Base-by-base conservation (phyloP, 1,140 invertebrate genomes). In the Caenorhabditis remanei region DNA sequence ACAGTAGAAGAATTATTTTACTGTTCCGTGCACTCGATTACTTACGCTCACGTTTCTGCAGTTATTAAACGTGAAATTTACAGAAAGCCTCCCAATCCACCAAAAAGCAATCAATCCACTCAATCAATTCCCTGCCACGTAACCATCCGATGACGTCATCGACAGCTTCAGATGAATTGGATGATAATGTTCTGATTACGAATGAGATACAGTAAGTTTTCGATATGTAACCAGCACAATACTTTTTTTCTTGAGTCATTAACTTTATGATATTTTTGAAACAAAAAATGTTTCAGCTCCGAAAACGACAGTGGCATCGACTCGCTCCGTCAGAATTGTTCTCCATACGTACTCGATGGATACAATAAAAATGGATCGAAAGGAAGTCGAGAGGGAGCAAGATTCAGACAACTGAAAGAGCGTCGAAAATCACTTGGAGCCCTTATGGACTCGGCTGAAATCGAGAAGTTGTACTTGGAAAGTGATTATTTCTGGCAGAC, bases 271-370 rank as follows among this genome's bases (percentile, higher is more conserved):
- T n/a, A n/a, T n/a, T n/a, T 32, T 67, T 4, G 41, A 67, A 67
- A 67, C 24, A 67, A 32, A 32, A 32, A 32, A 32, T 32, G 32
- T 88, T 88, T 85, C 63, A 89, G 88, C 19, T 89, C 87, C 21
- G 88, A 89, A 75, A 89, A 89, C 67, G 88, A 89, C 63, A 89
- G 87, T 53, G 88, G 88, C 55, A 89, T 89, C 55, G 88, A 89
- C 58, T 89, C 88, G 3, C 63, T 89, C 9, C 87, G 88, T 9
- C 88, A 89, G 65, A 63, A 89, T 58, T 83, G 67, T 32, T 89
- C 88, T 0, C 88, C 88, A 1, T 89, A 89, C 65, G 85, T 67
- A 4, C 58, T 56, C 19, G 86, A 87, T 11, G 86, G 86, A 1
- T 43, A 79, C 41, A 67, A 50, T 21, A 87, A 87, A 14, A 50